Conservation (phyloP, 2,113 vertebrate genomes). For the Melospiza georgiana region DNA sequence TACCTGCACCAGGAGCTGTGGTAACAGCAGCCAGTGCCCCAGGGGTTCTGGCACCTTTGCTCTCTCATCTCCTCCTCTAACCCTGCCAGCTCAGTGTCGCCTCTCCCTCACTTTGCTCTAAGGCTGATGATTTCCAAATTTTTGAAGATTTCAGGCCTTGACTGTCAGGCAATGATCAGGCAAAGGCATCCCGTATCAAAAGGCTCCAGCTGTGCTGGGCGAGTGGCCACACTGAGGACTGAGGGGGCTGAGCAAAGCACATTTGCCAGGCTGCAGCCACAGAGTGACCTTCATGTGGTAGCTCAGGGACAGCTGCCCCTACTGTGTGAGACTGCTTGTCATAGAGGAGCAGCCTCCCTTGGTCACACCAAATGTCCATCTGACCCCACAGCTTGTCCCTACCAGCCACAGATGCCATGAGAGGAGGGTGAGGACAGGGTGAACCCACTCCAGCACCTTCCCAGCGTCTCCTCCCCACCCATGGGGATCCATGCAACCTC, state of each 20-base stretch:
- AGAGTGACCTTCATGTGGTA: neutral
- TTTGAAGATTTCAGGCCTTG: neutral
- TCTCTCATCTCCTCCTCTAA: neutral
- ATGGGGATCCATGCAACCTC: neutral
- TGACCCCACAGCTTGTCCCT: neutral
- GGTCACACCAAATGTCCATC: neutral
- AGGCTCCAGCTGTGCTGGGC: neutral
- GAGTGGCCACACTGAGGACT: neutral
- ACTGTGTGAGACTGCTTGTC: accelerated
- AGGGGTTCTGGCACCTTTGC: neutral
- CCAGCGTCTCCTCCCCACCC: neutral
- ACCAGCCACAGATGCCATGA: neutral
- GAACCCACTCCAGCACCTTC: neutral
- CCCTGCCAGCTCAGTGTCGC: accelerated
- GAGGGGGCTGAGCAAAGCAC: neutral
- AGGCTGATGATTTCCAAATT: neutral
- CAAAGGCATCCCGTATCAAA: neutral
- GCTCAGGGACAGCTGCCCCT: neutral
- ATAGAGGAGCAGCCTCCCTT: accelerated
- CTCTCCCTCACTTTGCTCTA: neutral
- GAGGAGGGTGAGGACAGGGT: neutral
- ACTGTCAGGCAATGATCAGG: accelerated
- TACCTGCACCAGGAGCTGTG: neutral
- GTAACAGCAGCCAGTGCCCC: neutral
- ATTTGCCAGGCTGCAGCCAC: neutral